Evolutionary conservation across 2,113 vertebrate species (phyloP).

Genomic region (Daubentonia madagascariensis): DNA sequence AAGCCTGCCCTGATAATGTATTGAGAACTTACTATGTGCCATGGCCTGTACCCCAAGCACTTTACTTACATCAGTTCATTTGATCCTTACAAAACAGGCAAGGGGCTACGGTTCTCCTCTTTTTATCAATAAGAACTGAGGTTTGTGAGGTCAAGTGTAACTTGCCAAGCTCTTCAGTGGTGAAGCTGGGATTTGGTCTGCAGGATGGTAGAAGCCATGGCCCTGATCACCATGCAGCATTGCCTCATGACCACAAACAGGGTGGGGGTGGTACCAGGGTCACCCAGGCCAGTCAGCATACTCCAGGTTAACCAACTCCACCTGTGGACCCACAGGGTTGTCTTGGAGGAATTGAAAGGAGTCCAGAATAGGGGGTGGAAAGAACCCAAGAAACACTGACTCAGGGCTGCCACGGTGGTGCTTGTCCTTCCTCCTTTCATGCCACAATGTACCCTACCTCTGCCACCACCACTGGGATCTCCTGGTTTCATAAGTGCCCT

Average conservation of each 20-base stretch:
- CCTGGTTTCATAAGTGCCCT: not conserved
- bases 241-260: not conserved
- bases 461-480: not conserved
- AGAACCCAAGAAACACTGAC: not conserved
- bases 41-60: not conserved
- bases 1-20: accelerated
- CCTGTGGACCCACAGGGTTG: too few species aligned
- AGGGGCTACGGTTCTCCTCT: not conserved
- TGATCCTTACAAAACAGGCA: not conserved
- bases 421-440: not conserved
- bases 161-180: too few species aligned
- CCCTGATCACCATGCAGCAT: accelerated
- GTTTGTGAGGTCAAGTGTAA: not conserved
- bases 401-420: accelerated
- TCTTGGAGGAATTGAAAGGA: too few species aligned
- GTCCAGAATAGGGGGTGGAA: not conserved
- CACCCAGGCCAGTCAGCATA: not conserved
- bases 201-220: not conserved
- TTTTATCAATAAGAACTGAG: not conserved
- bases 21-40: accelerated
- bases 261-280: accelerated
- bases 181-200: not conserved
- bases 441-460: not conserved
- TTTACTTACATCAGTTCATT: not conserved
- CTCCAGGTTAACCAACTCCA: not conserved